phyloP scores from a whole-genome alignment of 2,888 invertebrate genomes.

The Oscheius sp. region DNA sequence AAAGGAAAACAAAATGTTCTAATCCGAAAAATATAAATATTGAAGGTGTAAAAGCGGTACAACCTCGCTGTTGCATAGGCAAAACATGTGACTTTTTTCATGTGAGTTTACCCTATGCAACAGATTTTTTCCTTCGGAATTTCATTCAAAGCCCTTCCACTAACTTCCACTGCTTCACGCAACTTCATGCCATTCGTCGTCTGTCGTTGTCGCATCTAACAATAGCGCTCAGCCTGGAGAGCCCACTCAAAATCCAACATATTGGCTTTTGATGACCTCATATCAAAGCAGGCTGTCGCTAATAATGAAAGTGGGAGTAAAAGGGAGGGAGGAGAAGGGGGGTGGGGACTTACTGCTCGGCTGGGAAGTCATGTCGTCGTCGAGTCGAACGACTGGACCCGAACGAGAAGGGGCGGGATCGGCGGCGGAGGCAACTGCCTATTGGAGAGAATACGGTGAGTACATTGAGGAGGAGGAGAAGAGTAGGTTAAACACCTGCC shows the following conservation, averaged over 20 bases:
- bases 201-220: conserved; percentile 3
- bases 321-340: background rate
- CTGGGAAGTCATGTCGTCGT: conserved; percentile 24
- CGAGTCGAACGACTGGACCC: background rate
- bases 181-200: conserved; percentile 1
- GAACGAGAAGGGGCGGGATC: conserved; percentile 15
- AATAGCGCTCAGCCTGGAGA: conserved; percentile 25
- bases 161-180: no score
- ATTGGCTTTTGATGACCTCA: conserved; percentile 30
- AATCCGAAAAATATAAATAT: no score
- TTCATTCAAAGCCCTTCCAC: no score
- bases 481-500: background rate
- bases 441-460: conserved; percentile 15
- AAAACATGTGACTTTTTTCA: no score
- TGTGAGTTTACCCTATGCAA: no score
- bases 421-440: background rate
- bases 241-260: conserved; percentile 25
- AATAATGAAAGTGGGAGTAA: conserved; percentile 5
- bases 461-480: background rate
- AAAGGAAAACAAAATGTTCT: no score
- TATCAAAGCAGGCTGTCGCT: conserved; percentile 22
- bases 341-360: conserved; percentile 25
- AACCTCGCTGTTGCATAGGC: no score
- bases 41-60: no score
- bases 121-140: no score